Percentiles rank a stretch among this genome's conserved stretches.
These are phyloP conservation scores for Strix aluco DNA, from an alignment of 2,113 vertebrate species.

Conservation along the genomic window DNA sequence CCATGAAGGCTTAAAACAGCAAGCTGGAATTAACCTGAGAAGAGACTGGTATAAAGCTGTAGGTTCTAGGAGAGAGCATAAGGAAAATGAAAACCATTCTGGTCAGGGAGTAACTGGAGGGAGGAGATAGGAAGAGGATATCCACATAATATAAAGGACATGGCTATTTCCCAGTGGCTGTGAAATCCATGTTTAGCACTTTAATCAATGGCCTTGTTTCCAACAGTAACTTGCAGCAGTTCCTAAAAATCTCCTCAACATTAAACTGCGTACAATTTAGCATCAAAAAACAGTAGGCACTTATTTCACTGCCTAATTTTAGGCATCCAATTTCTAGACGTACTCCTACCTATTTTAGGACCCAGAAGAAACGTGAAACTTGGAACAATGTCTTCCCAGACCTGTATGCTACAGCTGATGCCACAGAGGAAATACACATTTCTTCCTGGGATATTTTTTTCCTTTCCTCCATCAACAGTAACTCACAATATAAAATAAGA, in stretches of 20 bases:
- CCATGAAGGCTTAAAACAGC: slow-evolving; percentile 11
- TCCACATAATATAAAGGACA: not conserved
- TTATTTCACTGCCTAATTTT: slow-evolving; percentile 52
- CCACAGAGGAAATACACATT: not conserved
- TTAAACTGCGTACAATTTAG: not conserved
- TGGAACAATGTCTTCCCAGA: not conserved
- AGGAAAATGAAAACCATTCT: not conserved
- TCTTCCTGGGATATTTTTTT: not conserved
- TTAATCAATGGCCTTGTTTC: slow-evolving; percentile 51
- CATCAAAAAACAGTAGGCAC: not conserved
- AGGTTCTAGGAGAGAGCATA: not conserved
- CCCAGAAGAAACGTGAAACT: slow-evolving; percentile 37
- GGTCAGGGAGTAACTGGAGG: not conserved
- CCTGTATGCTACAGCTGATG: not conserved
- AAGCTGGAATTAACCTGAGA: slow-evolving; percentile 25
- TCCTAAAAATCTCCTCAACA: not conserved
- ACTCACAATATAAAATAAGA: slow-evolving; percentile 48
- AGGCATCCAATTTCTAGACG: slow-evolving; percentile 19
- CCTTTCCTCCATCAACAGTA: not conserved
- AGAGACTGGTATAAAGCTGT: not conserved
- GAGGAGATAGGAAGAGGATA: slow-evolving; percentile 22
- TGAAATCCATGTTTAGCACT: slow-evolving; percentile 51
- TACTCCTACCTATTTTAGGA: slow-evolving; percentile 38
- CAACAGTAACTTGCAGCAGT: not conserved
- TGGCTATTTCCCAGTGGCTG: not conserved